These are phyloP conservation scores for Alitta virens DNA, from an alignment of 2,888 invertebrate species.

Conservation along the genomic window DNA sequence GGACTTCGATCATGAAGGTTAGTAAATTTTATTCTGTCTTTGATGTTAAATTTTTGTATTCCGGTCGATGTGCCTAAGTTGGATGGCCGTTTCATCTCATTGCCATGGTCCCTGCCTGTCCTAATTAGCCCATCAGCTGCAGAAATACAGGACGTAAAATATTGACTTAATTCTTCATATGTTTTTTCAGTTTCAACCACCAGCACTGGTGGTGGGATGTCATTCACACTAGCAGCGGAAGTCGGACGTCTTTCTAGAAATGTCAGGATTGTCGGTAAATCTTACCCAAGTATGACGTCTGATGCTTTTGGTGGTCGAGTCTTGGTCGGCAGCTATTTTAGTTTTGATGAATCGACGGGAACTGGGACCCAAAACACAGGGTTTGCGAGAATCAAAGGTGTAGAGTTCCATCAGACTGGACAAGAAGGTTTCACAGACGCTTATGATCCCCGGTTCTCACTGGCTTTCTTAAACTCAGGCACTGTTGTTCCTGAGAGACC, in stretches of 20 bases:
- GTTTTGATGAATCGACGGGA: no score
- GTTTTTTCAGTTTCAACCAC: background rate
- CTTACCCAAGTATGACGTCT: slow-evolving; percentile 3
- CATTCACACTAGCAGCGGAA: slow-evolving; percentile 36
- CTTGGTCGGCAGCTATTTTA: slow-evolving; percentile 16
- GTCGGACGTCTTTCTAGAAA: slow-evolving; percentile 51
- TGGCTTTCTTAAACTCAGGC: slow-evolving; percentile 28
- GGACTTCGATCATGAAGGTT: slow-evolving; percentile 35
- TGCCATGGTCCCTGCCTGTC: no score
- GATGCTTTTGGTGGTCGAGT: slow-evolving; percentile 31
- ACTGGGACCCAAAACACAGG: slow-evolving; percentile 17
- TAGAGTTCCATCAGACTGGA: slow-evolving; percentile 30
- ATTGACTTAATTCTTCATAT: no score
- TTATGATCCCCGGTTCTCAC: slow-evolving; percentile 30
- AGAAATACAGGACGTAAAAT: no score
- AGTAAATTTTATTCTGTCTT: background rate
- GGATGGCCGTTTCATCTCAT: no score
- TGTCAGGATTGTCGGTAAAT: slow-evolving; percentile 44
- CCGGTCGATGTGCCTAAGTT: no score
- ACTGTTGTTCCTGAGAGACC: slow-evolving; percentile 20
- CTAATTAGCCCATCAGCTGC: no score
- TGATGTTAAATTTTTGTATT: no score
- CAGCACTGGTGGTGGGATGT: slow-evolving; percentile 1
- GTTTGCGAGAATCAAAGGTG: slow-evolving; percentile 28
- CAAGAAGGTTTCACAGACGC: slow-evolving; percentile 29